Conservation (phyloP, 1,140 invertebrate species). For the Drosophila arizonae region DNA sequence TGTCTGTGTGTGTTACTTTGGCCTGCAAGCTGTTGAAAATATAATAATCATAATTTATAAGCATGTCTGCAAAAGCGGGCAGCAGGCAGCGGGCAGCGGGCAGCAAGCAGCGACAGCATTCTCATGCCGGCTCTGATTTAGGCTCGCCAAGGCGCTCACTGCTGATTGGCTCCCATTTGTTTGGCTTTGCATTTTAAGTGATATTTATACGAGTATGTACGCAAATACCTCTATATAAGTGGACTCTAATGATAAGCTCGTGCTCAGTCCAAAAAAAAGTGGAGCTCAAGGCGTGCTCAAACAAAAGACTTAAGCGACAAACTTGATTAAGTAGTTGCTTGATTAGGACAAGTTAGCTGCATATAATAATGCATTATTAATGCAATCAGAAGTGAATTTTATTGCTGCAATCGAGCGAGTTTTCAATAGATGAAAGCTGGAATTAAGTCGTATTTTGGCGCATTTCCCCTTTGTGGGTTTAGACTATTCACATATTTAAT, state of each 20-base stretch:
- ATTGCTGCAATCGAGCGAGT: no score
- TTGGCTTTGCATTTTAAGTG: slow-evolving; percentile 46
- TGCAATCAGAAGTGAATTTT: not conserved
- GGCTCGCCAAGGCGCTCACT: slow-evolving; percentile 9
- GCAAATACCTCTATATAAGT: no score
- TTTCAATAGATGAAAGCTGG: no score
- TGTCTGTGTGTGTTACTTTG: slow-evolving; percentile 29
- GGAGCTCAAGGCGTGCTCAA: slow-evolving; percentile 1
- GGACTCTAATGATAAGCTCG: not conserved
- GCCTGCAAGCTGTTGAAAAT: slow-evolving; percentile 65
- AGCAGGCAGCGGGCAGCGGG: slow-evolving; percentile 15
- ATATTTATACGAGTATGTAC: slow-evolving; percentile 9
- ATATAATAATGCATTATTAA: not conserved
- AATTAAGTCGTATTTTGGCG: no score
- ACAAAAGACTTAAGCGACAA: slow-evolving; percentile 47
- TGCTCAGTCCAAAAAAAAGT: not conserved
- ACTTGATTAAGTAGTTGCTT: slow-evolving; percentile 36
- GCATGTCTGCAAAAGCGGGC: slow-evolving; percentile 53
- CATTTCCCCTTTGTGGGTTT: no score
- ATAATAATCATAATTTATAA: slow-evolving; percentile 72
- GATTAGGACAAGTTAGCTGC: slow-evolving; percentile 44
- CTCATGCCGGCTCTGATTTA: slow-evolving; percentile 1
- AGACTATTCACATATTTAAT: no score
- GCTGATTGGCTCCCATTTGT: slow-evolving; percentile 61
- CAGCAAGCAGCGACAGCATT: slow-evolving; percentile 5